Evolutionary conservation across 2,113 vertebrate genomes (phyloP).

Genomic region (Pelmatolapia mariae): DNA sequence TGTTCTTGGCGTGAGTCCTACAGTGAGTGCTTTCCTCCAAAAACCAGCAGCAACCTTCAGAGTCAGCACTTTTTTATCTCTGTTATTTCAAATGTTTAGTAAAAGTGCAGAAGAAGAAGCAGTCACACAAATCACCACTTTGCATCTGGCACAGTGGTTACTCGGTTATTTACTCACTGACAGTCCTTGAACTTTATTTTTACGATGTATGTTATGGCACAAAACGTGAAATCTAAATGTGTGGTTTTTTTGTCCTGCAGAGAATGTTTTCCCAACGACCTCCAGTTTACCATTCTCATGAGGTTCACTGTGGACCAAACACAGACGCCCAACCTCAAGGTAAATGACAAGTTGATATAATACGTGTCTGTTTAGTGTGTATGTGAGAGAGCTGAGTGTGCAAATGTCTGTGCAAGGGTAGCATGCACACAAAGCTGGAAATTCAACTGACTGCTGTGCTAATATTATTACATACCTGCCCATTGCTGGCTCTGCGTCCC

Average conservation of each 20-base stretch:
- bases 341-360: conserved; percentile 30
- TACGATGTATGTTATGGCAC: background rate
- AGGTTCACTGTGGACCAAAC: conserved; percentile 98
- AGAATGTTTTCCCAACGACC: conserved; percentile 94
- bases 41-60: background rate
- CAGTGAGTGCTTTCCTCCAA: background rate
- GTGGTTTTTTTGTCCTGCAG: conserved; percentile 59
- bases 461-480: conserved; percentile 4
- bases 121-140: background rate
- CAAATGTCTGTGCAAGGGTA: background rate
- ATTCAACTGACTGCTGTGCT: conserved; percentile 14
- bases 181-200: background rate
- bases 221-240: background rate
- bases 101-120: background rate
- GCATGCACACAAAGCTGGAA: background rate
- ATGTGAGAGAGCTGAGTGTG: background rate
- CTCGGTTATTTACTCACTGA: background rate
- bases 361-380: background rate
- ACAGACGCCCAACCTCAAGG: conserved; percentile 96
- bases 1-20: background rate
- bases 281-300: conserved; percentile 98
- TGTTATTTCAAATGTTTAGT: background rate
- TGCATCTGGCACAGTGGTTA: background rate
- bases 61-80: background rate
- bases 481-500: conserved; percentile 9